These are phyloP conservation scores for Magallana angulata DNA, from an alignment of 1,140 invertebrate species.

Conservation along the genomic window DNA sequence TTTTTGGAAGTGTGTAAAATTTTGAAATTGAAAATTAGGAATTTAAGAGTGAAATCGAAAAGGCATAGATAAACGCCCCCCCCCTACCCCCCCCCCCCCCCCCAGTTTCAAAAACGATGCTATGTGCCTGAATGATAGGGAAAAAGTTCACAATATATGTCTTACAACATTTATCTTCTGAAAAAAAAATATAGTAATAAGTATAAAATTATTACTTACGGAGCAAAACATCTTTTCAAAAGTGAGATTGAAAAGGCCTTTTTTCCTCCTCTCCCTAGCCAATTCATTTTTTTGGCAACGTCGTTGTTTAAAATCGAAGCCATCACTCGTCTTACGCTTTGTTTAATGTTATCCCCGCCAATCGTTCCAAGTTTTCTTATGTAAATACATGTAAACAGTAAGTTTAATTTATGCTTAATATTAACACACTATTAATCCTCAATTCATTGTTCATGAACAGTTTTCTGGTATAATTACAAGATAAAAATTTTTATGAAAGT, in stretches of 20 bases:
- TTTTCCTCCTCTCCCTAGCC: background rate
- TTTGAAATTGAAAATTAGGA: background rate
- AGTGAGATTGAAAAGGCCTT: background rate
- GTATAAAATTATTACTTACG: background rate
- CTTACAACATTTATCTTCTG: background rate
- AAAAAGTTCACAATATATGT: no score
- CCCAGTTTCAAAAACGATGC: no score
- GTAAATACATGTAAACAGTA: no score
- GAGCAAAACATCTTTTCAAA: constrained; percentile 2
- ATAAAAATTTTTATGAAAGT: no score
- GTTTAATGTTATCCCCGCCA: no score
- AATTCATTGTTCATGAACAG: no score
- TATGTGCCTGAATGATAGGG: no score
- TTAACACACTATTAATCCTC: no score
- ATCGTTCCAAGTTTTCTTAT: no score
- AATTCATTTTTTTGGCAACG: background rate
- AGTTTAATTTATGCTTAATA: no score
- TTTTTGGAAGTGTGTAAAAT: background rate
- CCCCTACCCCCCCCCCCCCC: no score
- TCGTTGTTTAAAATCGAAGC: background rate
- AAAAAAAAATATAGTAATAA: background rate
- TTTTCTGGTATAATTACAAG: no score
- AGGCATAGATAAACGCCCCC: background rate
- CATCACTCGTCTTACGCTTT: background rate
- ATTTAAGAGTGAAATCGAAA: background rate